Evolutionary conservation across 2,797 vertebrate genomes (phyloP).

Genomic region (Onychomys leucogaster): DNA sequence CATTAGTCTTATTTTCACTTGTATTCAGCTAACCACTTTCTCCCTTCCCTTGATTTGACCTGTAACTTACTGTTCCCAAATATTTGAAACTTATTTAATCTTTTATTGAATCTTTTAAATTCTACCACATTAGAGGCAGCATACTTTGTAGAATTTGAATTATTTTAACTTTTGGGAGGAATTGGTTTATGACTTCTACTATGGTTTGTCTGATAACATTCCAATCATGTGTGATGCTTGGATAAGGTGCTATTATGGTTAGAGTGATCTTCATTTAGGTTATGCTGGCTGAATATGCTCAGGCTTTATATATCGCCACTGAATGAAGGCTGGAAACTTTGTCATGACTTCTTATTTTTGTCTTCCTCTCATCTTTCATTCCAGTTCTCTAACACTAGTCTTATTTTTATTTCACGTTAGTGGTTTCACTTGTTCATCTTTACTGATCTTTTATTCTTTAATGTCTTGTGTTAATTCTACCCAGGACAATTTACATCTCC

Average conservation of each 20-base stretch:
- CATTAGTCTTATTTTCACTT: background rate
- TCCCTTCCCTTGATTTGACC: background rate
- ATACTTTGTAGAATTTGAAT: background rate
- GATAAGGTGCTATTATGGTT: background rate
- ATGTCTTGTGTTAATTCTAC: background rate
- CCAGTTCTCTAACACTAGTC: background rate
- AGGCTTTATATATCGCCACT: background rate
- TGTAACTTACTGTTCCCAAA: background rate
- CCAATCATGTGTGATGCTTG: background rate
- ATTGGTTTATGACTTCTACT: background rate
- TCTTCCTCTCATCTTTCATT: background rate
- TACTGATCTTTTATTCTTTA: background rate
- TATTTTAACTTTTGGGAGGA: conserved; percentile 8
- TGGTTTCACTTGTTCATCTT: background rate
- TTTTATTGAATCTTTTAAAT: conserved; percentile 22
- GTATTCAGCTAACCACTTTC: background rate
- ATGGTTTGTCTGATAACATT: background rate
- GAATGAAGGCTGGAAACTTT: background rate
- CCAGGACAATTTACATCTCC: background rate
- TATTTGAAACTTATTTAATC: background rate
- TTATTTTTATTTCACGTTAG: conserved; percentile 17
- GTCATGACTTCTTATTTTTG: background rate
- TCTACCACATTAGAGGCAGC: background rate
- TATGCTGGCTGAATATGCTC: background rate
- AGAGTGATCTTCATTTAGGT: background rate